A percentile compares a stretch with the other conserved stretches of the same genome.
Evolutionary conservation across 2,888 invertebrate genomes (phyloP).

Genomic region (Drosophila colorata): DNA sequence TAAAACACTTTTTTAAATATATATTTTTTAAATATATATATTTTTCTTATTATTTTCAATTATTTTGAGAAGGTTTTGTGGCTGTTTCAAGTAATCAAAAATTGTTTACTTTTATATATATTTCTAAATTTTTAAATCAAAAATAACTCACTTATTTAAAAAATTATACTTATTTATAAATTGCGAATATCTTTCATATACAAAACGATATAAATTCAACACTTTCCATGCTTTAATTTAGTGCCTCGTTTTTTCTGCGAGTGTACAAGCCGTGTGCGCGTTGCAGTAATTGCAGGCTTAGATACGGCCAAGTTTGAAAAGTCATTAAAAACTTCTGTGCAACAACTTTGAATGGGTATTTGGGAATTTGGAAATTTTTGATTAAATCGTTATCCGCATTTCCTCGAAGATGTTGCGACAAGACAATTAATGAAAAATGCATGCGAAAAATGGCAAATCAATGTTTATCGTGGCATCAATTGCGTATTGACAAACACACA

Average conservation of each 20-base stretch:
- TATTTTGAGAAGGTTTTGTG: no score
- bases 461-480: conserved; percentile 84
- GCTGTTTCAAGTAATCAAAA: no score
- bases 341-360: conserved; percentile 75
- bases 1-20: neutral
- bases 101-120: no score
- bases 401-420: conserved; percentile 35
- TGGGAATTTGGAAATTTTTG: conserved; percentile 74
- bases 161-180: no score
- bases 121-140: no score
- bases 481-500: conserved; percentile 55
- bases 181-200: no score
- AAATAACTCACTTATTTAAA: neutral
- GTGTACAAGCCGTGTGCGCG: neutral
- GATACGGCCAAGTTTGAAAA: conserved; percentile 75
- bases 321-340: conserved; percentile 83
- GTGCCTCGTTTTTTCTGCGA: neutral
- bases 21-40: no score
- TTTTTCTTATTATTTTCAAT: no score
- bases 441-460: conserved; percentile 79
- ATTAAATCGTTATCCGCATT: conserved; percentile 75
- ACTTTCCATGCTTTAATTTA: neutral
- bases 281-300: conserved; percentile 75
- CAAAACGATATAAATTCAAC: no score
- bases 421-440: conserved; percentile 83